These are phyloP conservation scores for Ianthella basta DNA, from an alignment of 37 sponge, comb jelly and placozoan genomes.

Conservation along the genomic window DNA sequence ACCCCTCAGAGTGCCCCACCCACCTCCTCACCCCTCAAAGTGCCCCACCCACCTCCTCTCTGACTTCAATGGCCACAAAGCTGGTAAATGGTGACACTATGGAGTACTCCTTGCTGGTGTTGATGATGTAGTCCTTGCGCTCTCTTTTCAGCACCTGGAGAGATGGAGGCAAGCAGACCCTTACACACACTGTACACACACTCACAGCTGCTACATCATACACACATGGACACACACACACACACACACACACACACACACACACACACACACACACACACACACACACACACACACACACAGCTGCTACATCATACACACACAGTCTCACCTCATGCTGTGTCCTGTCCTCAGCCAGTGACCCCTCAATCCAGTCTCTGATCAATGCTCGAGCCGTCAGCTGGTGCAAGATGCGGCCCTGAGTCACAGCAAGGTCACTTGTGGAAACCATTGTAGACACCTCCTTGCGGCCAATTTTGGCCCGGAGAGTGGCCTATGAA, in stretches of 20 bases:
- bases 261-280: no score
- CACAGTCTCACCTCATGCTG: conserved; percentile 84
- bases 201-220: no score
- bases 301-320: not conserved
- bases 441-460: conserved; percentile 90
- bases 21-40: no score
- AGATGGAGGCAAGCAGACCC: not conserved
- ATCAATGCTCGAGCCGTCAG: conserved; percentile 96
- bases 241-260: no score
- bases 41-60: conserved; percentile 91
- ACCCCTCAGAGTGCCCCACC: no score
- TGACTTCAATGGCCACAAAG: conserved; percentile 97
- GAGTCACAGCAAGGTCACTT: conserved; percentile 82
- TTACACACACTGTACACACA: no score
- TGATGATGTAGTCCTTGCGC: conserved; percentile 84
- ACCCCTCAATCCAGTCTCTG: conserved; percentile 93
- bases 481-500: conserved; percentile 76
- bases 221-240: no score
- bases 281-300: no score
- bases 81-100: conserved; percentile 98
- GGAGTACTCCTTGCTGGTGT: conserved; percentile 89
- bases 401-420: conserved; percentile 86
- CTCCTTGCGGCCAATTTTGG: conserved; percentile 89
- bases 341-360: conserved; percentile 70
- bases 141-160: conserved; percentile 79